These are phyloP conservation scores for Oxystoma pomonae DNA, from an alignment of 2,888 invertebrate genomes.

Conservation along the genomic window DNA sequence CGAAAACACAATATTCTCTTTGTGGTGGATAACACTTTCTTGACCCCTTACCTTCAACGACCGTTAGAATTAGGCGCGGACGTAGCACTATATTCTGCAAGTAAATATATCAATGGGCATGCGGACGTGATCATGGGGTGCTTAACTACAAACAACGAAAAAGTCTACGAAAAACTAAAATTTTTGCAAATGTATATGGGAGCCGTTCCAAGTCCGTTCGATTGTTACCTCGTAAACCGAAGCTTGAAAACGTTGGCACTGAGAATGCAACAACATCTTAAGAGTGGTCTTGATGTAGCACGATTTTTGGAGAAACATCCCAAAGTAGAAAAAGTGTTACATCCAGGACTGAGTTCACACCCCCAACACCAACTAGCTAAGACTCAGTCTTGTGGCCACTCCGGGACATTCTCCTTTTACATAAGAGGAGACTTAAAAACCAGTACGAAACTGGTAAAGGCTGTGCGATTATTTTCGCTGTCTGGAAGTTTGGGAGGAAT, in stretches of 20 bases:
- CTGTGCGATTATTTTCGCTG: conserved; percentile 75
- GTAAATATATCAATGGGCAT: conserved; percentile 99
- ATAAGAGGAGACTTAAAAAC: conserved; percentile 72
- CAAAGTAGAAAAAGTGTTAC: conserved; percentile 72
- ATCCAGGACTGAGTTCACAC: conserved; percentile 83
- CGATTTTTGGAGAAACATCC: conserved; percentile 78
- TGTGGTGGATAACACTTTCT: conserved; percentile 91
- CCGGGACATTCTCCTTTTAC: conserved; percentile 89
- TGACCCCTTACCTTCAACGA: conserved; percentile 85
- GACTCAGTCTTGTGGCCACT: conserved; percentile 80
- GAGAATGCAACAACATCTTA: conserved; percentile 86
- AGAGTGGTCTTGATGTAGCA: conserved; percentile 73
- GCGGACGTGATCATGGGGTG: conserved; percentile 97
- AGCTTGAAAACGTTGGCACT: conserved; percentile 91
- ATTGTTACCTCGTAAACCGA: conserved; percentile 89
- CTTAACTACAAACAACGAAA: conserved; percentile 68
- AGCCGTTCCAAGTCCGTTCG: conserved; percentile 92
- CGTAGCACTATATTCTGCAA: conserved; percentile 84
- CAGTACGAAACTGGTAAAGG: conserved; percentile 67
- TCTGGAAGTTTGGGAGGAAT: conserved; percentile 96
- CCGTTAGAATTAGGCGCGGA: conserved; percentile 91
- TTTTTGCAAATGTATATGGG: conserved; percentile 93
- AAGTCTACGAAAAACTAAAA: conserved; percentile 65
- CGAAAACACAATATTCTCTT: conserved; percentile 62
- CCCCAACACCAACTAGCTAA: conserved; percentile 78